Base-by-base conservation (phyloP, 2,888 invertebrate species). In the Polydrusus tereticollis region DNA sequence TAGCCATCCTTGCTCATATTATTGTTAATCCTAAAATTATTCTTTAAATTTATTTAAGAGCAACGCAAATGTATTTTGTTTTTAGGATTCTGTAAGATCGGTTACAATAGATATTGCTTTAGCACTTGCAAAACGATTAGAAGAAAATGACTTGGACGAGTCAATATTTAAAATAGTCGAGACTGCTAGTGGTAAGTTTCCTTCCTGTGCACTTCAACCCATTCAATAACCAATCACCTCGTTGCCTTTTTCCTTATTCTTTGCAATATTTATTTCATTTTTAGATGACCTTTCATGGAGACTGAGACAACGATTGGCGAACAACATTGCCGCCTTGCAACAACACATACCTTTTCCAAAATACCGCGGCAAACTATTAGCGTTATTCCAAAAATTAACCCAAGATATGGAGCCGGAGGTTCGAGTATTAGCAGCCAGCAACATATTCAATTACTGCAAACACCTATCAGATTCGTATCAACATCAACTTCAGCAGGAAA, bases 261-360 rank as follows among this genome's bases (percentile, higher is more conserved):
- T 2, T 50, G 16, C 2, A 16, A 20, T 7, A 4, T 50, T 20
- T 7, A 12, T 50, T 2, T 12, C n/a, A 50, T 67, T 78, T 82
- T 41, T 60, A 83, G 83, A 75, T 47, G 81, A 81, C 57, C 29
- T 72, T 5, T 84, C 83, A 0, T 85, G 84, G 84, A 80, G 78
- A 69, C 77, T 83, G 2, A 78, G 83, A 6, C 82, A 83, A 65
- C 75, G 77, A 62, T 67, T 84, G 7, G 82, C 83, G 5, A 72
- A 58, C 26, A 75, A 75, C 66, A 80, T 84, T 23, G 78, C 80
- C 16, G 75, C 78, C 4, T 76, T 84, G 0, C 82, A 82, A 71
- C 72, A 72, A 41, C 77, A 77, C 0, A 78, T 81, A 7, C 77
- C 77, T 0, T 77, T 77, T 33, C 73, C 74, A 7, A 80, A 76